Base-by-base conservation (phyloP, 2,888 invertebrate genomes). In the Timandra comae region DNA sequence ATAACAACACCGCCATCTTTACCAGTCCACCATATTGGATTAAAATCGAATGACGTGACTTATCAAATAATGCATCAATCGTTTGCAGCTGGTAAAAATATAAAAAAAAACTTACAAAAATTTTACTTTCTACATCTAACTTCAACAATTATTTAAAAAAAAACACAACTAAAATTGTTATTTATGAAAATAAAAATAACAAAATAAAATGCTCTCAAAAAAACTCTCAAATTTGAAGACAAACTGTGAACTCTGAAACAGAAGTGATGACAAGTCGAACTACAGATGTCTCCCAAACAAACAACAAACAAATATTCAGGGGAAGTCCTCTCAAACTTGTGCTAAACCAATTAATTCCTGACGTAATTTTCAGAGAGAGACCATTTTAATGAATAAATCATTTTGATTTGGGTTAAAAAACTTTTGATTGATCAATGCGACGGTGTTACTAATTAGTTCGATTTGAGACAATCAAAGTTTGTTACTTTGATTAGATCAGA, bases 381-480 rank as follows among this genome's bases (percentile, higher is more conserved):
- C 40, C 27, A 35, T 43, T 44, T 38, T 30, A 38, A 43, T 47
- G 45, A 42, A 46, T 57, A 54, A 58, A 53, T 52, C 54, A 58
- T 60, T n/a, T 60, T 60, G 56, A 61, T 57, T 56, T 48, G 41
- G 52, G 54, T 52, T 49, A 35, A 39, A 50, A 53, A 64, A 62
- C 51, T 65, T 67, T 52, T 38, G 46, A 51, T 52, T 62, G 65
- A 67, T 55, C 46, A 42, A 48, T 56, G 46, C 52, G 41, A 46
- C 45, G 35, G 42, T 56, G 52, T 60, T 54, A 24, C 46, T 61
- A 62, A 64, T 66, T 64, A 66, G 62, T 62, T 64, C 16, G 35
- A 38, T 29, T 33, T 26, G 37, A 52, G 55, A 56, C 56, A 56
- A 56, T 57, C 47, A 51, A 63, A 63, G 45, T 62, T 61, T 47